A percentile compares a stretch with the other conserved stretches of the same genome.
Conservation (phyloP, 2,888 invertebrate species). For the Xylota sylvarum region DNA sequence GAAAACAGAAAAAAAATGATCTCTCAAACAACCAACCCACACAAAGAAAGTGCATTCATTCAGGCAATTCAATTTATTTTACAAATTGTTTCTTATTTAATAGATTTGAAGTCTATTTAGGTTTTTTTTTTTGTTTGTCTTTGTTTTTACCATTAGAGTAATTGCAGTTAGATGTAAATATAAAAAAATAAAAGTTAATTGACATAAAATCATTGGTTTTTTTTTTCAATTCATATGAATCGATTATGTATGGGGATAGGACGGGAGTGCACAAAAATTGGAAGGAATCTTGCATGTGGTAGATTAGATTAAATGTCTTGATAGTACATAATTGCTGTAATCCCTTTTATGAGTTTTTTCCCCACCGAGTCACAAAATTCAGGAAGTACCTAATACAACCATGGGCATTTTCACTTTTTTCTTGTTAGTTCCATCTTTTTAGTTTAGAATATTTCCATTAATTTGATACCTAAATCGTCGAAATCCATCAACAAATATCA, state of each 20-base stretch:
- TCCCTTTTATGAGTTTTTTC: no score
- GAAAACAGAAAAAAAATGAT: background rate
- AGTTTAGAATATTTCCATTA: background rate
- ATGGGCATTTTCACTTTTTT: no score
- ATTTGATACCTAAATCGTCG: no score
- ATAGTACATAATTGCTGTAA: no score
- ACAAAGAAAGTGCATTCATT: conserved; percentile 45
- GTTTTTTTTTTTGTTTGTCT: conserved; percentile 11
- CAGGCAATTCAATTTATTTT: conserved; percentile 55
- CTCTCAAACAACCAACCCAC: conserved; percentile 10
- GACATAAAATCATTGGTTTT: conserved; percentile 2
- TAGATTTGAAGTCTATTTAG: conserved; percentile 24
- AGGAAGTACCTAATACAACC: no score
- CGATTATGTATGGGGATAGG: no score
- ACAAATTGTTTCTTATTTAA: conserved; percentile 24
- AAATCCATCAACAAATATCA: no score
- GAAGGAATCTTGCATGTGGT: no score
- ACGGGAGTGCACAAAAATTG: no score
- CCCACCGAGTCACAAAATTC: no score
- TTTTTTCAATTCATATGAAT: background rate
- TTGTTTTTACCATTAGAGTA: conserved; percentile 30
- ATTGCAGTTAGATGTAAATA: conserved; percentile 45
- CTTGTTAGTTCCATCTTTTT: background rate
- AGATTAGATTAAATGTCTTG: no score
- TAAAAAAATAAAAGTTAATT: conserved; percentile 49